These are phyloP conservation scores for Zosterops lateralis DNA, from an alignment of 2,113 vertebrate genomes.

Conservation along the genomic window DNA sequence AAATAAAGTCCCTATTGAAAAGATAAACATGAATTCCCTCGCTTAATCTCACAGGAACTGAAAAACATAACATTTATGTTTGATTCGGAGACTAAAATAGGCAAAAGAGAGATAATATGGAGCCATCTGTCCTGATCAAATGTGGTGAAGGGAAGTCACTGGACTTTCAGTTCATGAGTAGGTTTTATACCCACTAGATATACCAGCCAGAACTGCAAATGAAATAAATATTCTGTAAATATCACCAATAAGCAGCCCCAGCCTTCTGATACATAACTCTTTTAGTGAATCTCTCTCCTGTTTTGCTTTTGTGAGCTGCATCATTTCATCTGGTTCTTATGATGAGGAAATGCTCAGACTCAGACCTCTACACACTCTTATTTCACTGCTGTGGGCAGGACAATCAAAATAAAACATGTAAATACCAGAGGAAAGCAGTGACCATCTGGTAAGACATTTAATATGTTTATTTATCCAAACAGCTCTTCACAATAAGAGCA, in stretches of 20 bases:
- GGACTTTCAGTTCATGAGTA: neutral
- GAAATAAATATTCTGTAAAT: neutral
- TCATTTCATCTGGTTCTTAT: neutral
- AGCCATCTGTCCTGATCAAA: neutral
- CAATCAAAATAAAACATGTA: neutral
- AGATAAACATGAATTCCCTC: neutral
- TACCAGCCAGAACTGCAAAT: neutral
- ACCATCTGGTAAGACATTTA: neutral
- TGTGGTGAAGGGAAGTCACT: neutral
- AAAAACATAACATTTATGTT: neutral
- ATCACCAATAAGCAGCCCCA: neutral
- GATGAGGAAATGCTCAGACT: neutral
- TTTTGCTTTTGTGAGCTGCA: neutral
- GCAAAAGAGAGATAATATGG: neutral
- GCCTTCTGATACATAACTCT: neutral
- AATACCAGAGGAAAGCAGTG: neutral
- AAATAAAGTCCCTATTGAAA: neutral
- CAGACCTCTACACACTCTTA: rapidly evolving
- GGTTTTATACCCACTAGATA: neutral
- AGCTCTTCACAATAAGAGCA: neutral
- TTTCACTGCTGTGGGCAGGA: neutral
- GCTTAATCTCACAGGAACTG: neutral
- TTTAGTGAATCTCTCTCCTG: neutral
- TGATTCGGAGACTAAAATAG: neutral
- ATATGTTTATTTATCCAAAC: neutral